These are phyloP conservation scores for Thalassoma bifasciatum DNA, from an alignment of 2,113 vertebrate species.

Conservation along the genomic window DNA sequence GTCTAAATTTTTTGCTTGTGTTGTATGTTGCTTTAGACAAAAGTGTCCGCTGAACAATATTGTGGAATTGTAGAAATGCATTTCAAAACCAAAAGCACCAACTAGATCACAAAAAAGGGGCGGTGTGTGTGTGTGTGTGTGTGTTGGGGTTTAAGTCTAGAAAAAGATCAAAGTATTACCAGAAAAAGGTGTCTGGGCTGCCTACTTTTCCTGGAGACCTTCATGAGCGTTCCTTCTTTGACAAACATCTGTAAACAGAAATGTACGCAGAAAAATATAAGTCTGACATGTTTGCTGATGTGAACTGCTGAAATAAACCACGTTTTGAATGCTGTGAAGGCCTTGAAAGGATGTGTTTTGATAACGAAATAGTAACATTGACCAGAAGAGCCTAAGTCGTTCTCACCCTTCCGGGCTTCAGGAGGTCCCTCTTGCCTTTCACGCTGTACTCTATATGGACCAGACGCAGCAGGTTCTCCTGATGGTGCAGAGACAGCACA, in stretches of 20 bases:
- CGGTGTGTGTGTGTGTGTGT: too few relatives aligned
- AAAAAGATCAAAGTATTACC: conserved; percentile 80
- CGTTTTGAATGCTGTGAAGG: not conserved
- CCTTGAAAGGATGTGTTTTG: conserved; percentile 16
- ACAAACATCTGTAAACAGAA: conserved; percentile 87
- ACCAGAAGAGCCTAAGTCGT: conserved; percentile 22
- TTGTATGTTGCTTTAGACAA: too few relatives aligned
- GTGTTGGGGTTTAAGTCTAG: too few relatives aligned
- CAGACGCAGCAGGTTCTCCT: conserved; percentile 97
- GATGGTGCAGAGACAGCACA: conserved; percentile 39
- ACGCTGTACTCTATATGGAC: conserved; percentile 96
- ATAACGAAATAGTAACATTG: conserved; percentile 31
- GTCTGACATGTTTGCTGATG: not conserved
- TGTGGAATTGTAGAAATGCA: too few relatives aligned
- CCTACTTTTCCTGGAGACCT: conserved; percentile 88
- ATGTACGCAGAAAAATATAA: not conserved
- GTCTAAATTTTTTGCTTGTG: too few relatives aligned
- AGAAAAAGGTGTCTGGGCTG: conserved; percentile 93
- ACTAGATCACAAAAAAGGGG: too few relatives aligned
- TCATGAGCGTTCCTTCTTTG: conserved; percentile 94
- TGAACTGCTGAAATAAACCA: not conserved
- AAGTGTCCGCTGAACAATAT: too few relatives aligned
- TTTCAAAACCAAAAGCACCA: too few relatives aligned
- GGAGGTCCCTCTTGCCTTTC: conserved; percentile 88
- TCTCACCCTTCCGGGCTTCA: conserved; percentile 96